Evolutionary conservation across 2,888 invertebrate genomes (phyloP).

Genomic region (Cylloceria caligata): DNA sequence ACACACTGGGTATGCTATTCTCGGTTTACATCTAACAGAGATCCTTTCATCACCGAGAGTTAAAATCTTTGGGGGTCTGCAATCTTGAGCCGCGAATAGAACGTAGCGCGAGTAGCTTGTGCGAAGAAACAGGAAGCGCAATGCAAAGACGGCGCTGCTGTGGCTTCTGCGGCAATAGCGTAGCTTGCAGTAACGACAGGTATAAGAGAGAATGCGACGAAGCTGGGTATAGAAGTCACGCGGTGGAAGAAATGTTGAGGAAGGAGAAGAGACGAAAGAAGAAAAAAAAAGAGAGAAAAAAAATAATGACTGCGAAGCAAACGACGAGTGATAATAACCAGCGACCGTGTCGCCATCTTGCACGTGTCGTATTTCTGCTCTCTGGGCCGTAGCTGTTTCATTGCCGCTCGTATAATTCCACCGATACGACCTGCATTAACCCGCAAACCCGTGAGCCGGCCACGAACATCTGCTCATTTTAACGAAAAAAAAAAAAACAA

Average conservation of each 20-base stretch:
- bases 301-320: slow-evolving; percentile 44
- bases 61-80: slow-evolving; percentile 60
- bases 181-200: slow-evolving; percentile 68
- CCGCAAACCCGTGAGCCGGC: slow-evolving; percentile 40
- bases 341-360: slow-evolving; percentile 56
- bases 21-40: slow-evolving; percentile 59
- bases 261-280: slow-evolving; percentile 27
- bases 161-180: slow-evolving; percentile 50
- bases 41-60: slow-evolving; percentile 64
- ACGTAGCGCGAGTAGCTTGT: slow-evolving; percentile 52
- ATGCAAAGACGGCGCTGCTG: slow-evolving; percentile 38
- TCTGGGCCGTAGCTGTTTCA: slow-evolving; percentile 36
- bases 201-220: slow-evolving; percentile 70
- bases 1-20: slow-evolving; percentile 53
- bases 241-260: slow-evolving; percentile 24
- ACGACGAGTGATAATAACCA: slow-evolving; percentile 69
- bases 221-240: slow-evolving; percentile 37
- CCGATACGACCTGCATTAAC: slow-evolving; percentile 62
- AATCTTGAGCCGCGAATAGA: slow-evolving; percentile 64
- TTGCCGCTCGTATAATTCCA: slow-evolving; percentile 49
- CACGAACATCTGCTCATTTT: slow-evolving; percentile 31
- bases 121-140: slow-evolving; percentile 63
- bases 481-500: slow-evolving; percentile 12
- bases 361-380: slow-evolving; percentile 55
- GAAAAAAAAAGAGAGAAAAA: slow-evolving; percentile 34